These are phyloP conservation scores for Patiria pectinifera DNA, from an alignment of 53 echinoderm and acorn worm species.

Conservation along the genomic window DNA sequence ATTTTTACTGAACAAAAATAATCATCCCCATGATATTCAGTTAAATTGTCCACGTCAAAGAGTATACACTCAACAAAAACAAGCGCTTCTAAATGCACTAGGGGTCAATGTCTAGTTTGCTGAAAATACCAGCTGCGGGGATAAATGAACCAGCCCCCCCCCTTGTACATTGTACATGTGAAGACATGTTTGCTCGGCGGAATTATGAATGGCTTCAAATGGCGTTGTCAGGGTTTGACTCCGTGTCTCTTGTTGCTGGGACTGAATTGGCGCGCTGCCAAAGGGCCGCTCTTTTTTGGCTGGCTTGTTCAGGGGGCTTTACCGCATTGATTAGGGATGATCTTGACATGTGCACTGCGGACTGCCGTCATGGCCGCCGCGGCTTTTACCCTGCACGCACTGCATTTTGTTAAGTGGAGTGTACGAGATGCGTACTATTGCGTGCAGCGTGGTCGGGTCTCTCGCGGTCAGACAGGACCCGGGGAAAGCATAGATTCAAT, in stretches of 20 bases:
- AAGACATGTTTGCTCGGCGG: slow-evolving; percentile 17
- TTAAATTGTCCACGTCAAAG: slow-evolving; percentile 3
- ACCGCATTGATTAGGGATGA: slow-evolving; percentile 59
- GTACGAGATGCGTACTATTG: not conserved
- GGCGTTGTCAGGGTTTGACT: not conserved
- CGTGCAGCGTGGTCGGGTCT: not conserved
- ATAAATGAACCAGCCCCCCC: not conserved
- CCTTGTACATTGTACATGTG: slow-evolving; percentile 5
- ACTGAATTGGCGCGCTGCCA: slow-evolving; percentile 58
- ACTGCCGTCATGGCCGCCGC: not conserved
- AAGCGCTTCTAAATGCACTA: not conserved
- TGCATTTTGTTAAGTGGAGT: not conserved
- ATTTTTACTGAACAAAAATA: too few species aligned
- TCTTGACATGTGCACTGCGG: slow-evolving; percentile 29
- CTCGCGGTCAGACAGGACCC: not conserved
- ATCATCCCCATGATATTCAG: not conserved
- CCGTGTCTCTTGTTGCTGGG: not conserved
- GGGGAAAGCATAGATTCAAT: not conserved
- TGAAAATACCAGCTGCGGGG: slow-evolving; percentile 4
- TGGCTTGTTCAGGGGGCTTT: slow-evolving; percentile 10
- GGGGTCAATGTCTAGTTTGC: slow-evolving; percentile 16
- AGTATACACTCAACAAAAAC: not conserved
- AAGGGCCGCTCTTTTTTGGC: not conserved
- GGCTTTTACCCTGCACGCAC: not conserved
- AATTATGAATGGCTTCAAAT: slow-evolving; percentile 36